Conservation (phyloP, 2,797 vertebrate genomes). For the Ctenopoma multispine region DNA sequence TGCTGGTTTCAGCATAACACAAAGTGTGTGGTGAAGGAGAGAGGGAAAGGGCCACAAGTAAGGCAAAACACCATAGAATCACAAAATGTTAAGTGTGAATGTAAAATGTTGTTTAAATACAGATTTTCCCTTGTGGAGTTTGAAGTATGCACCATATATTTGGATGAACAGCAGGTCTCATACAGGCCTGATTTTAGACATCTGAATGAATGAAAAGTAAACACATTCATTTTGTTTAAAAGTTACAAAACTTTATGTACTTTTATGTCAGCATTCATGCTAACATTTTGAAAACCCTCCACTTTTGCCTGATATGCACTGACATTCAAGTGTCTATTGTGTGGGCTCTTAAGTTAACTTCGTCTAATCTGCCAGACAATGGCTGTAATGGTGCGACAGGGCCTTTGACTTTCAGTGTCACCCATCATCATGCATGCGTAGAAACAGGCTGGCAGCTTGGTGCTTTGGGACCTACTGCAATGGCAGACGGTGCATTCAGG, state of each 20-base stretch:
- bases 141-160: background rate
- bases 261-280: background rate
- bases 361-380: slow-evolving; percentile 55
- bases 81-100: background rate
- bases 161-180: background rate
- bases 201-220: background rate
- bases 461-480: slow-evolving; percentile 59
- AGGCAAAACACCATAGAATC: background rate
- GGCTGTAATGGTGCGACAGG: slow-evolving; percentile 57
- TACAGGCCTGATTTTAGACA: background rate
- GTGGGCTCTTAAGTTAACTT: slow-evolving; percentile 47
- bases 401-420: slow-evolving; percentile 63
- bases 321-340: slow-evolving; percentile 28
- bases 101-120: background rate
- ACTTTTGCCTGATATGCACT: slow-evolving; percentile 4
- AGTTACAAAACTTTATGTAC: background rate
- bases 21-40: slow-evolving; percentile 7
- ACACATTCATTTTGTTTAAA: background rate
- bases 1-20: slow-evolving; percentile 8
- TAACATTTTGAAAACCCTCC: slow-evolving; percentile 8
- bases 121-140: background rate
- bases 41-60: background rate
- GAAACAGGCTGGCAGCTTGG: slow-evolving; percentile 60
- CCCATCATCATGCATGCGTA: slow-evolving; percentile 55
- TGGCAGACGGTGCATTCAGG: slow-evolving; percentile 62